A percentile compares a stretch with the other conserved stretches of the same genome.
phyloP scores from a whole-genome alignment of 30 jellyfish, hydroid and myxozoan species.

The Kudoa iwatai region DNA sequence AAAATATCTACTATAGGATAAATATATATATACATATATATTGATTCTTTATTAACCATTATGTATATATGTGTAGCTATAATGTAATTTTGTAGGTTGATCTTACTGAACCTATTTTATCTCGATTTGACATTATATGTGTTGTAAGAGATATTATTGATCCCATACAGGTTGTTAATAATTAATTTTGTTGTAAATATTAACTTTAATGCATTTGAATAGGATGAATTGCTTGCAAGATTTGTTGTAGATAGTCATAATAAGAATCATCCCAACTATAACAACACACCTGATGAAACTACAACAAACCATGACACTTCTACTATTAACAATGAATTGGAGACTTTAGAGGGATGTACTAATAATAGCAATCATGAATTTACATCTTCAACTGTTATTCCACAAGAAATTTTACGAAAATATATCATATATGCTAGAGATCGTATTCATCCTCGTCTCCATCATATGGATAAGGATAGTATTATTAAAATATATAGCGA shows the following conservation, averaged over 20 bases:
- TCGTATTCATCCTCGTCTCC: conserved; percentile 22
- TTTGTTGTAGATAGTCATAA: conserved; percentile 67
- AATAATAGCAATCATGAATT: background rate
- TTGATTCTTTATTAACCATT: too few relatives aligned
- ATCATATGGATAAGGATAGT: conserved; percentile 48
- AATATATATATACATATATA: too few relatives aligned
- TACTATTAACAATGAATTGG: conserved; percentile 2
- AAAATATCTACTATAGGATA: too few relatives aligned
- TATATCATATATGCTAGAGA: conserved; percentile 51
- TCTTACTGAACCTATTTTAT: conserved; percentile 52
- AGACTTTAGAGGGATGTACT: conserved; percentile 2
- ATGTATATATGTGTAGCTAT: background rate
- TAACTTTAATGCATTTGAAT: too few relatives aligned
- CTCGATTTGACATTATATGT: conserved; percentile 61
- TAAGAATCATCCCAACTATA: conserved; percentile 30
- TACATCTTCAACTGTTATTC: conserved; percentile 6
- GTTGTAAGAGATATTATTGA: conserved; percentile 54
- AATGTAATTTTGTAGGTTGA: conserved; percentile 14
- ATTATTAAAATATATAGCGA: conserved; percentile 38
- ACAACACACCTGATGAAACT: conserved; percentile 4
- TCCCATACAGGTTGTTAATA: conserved; percentile 34
- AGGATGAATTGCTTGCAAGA: conserved; percentile 76
- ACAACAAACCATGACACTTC: background rate
- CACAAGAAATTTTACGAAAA: conserved; percentile 29
- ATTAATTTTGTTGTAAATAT: too few relatives aligned